Conservation (phyloP, 2,797 vertebrate species). For the Steatocranus sp. region DNA sequence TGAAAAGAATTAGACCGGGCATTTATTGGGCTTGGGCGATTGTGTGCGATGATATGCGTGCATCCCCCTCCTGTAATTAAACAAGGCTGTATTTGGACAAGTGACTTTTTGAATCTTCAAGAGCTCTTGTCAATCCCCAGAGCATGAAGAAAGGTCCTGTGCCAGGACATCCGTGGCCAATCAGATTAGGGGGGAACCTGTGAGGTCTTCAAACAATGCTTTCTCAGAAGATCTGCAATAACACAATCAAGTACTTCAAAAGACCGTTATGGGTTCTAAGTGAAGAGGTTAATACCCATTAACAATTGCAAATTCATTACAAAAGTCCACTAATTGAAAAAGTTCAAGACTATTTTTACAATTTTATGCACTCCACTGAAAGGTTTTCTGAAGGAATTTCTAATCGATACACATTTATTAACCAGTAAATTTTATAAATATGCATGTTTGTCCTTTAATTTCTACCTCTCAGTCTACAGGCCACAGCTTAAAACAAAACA, state of each 20-base stretch:
- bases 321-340: not conserved
- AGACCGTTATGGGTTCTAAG: constrained; percentile 33
- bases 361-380: not conserved
- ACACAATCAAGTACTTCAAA: constrained; percentile 69
- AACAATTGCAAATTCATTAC: constrained; percentile 41
- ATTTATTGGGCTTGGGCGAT: constrained; percentile 44
- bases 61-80: constrained; percentile 67
- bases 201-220: constrained; percentile 68
- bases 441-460: not conserved
- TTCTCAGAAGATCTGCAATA: constrained; percentile 66
- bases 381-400: not conserved
- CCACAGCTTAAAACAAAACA: not conserved
- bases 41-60: constrained; percentile 50
- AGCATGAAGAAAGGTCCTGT: constrained; percentile 60
- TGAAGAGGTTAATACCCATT: constrained; percentile 29
- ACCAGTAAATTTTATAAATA: not conserved
- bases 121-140: constrained; percentile 55
- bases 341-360: constrained; percentile 14
- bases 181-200: constrained; percentile 68
- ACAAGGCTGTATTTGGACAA: constrained; percentile 71
- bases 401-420: not conserved
- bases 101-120: constrained; percentile 59
- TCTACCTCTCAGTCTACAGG: not conserved
- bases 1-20: constrained; percentile 48
- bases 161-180: constrained; percentile 62